Conservation (phyloP, 2,888 invertebrate species). For the Parapristionchus giblindavisi region DNA sequence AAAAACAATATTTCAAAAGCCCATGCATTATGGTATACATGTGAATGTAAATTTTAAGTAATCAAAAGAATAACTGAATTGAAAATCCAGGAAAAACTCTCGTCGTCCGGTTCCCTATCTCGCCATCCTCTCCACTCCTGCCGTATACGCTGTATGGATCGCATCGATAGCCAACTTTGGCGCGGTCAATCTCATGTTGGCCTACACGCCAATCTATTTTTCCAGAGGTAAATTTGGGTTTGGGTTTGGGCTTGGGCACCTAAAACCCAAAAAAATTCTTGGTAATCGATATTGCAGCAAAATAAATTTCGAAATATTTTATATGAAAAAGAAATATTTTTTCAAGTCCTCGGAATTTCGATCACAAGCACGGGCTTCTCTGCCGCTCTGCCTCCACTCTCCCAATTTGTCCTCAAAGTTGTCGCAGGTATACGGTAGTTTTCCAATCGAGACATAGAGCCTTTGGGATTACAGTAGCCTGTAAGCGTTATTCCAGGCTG, state of each 20-base stretch:
- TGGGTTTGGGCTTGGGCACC: too few relatives aligned
- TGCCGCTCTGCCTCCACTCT: constrained; percentile 65
- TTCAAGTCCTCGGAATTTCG: constrained; percentile 62
- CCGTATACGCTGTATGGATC: constrained; percentile 68
- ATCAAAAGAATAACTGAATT: too few relatives aligned
- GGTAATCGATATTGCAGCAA: too few relatives aligned
- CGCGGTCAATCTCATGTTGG: constrained; percentile 68
- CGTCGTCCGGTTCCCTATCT: constrained; percentile 62
- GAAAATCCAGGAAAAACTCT: constrained; percentile 60
- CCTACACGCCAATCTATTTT: constrained; percentile 63
- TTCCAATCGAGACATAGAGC: not conserved
- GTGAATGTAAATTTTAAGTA: too few relatives aligned
- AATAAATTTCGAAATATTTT: too few relatives aligned
- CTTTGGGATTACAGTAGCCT: constrained; percentile 10
- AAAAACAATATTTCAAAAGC: too few relatives aligned
- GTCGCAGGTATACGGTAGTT: constrained; percentile 47
- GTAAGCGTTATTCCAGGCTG: constrained; percentile 42
- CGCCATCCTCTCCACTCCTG: constrained; percentile 58
- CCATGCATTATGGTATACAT: too few relatives aligned
- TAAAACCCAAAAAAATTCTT: too few relatives aligned
- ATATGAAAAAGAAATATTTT: not conserved
- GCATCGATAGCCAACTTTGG: constrained; percentile 68
- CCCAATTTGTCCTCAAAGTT: constrained; percentile 64
- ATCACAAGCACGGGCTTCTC: constrained; percentile 65
- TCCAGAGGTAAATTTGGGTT: constrained; percentile 46